Evolutionary conservation across 2,888 invertebrate species (phyloP).

Genomic region (Drosophila formosana): DNA sequence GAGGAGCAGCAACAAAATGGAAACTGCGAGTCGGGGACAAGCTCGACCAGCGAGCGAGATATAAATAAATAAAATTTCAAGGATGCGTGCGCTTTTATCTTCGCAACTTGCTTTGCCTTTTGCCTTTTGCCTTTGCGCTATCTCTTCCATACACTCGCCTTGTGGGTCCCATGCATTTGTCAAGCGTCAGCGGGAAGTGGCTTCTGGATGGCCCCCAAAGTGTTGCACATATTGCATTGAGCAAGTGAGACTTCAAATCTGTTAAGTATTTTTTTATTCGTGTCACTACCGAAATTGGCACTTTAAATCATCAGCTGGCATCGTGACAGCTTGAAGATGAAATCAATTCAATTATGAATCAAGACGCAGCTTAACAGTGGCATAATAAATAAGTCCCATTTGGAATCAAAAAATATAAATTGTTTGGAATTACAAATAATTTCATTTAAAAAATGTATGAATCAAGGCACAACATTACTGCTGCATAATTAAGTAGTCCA

Average conservation of each 20-base stretch:
- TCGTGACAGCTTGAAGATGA: background rate
- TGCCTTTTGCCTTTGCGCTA: conserved; percentile 52
- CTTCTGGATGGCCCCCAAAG: background rate
- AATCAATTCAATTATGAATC: background rate
- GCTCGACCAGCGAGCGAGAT: conserved; percentile 45
- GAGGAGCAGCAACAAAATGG: background rate
- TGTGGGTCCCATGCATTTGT: background rate
- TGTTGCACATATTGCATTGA: background rate
- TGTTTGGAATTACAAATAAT: too few species aligned
- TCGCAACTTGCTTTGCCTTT: conserved; percentile 59
- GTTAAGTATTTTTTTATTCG: background rate
- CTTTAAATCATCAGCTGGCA: too few species aligned
- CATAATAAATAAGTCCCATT: too few species aligned
- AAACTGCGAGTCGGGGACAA: conserved; percentile 21
- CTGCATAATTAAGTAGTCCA: too few species aligned
- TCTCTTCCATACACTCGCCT: conserved; percentile 5
- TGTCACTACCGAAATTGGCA: background rate
- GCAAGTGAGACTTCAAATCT: background rate
- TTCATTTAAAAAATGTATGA: too few species aligned
- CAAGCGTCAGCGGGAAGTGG: background rate
- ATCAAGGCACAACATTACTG: too few species aligned
- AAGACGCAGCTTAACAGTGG: background rate
- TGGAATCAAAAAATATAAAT: too few species aligned
- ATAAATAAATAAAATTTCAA: conserved; percentile 79
- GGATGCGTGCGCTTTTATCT: conserved; percentile 80